phyloP scores from a whole-genome alignment of 2,888 invertebrate genomes.

The Leucania comma region DNA sequence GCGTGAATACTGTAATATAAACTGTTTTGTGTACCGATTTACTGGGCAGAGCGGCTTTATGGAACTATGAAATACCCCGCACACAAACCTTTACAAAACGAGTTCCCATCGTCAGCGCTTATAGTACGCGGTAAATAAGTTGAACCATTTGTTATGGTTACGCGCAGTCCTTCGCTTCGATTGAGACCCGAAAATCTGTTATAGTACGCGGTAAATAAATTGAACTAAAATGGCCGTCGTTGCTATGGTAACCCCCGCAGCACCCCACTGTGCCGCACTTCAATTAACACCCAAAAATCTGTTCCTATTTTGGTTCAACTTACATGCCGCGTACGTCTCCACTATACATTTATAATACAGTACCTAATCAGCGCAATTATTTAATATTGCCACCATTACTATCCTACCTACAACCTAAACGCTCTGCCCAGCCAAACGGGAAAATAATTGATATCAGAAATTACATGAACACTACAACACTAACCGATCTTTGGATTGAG shows the following conservation, averaged over 20 bases:
- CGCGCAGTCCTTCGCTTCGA: too few relatives aligned
- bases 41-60: conserved; percentile 41
- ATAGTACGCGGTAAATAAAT: too few relatives aligned
- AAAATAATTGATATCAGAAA: conserved; percentile 55
- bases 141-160: too few relatives aligned
- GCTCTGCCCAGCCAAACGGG: conserved; percentile 38
- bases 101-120: conserved; percentile 20
- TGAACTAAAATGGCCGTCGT: too few relatives aligned
- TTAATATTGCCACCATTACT: conserved; percentile 37
- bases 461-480: conserved; percentile 66
- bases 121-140: too few relatives aligned
- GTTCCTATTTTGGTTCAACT: too few relatives aligned
- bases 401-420: conserved; percentile 27
- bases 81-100: conserved; percentile 28
- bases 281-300: too few relatives aligned
- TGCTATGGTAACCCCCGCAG: too few relatives aligned
- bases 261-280: too few relatives aligned
- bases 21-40: conserved; percentile 47
- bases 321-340: background rate
- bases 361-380: conserved; percentile 11
- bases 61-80: conserved; percentile 44
- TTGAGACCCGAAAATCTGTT: too few relatives aligned
- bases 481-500: conserved; percentile 87
- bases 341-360: conserved; percentile 23
- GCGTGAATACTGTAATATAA: conserved; percentile 86